Evolutionary conservation across 2,888 invertebrate genomes (phyloP).

Genomic region (Plusia festucae): DNA sequence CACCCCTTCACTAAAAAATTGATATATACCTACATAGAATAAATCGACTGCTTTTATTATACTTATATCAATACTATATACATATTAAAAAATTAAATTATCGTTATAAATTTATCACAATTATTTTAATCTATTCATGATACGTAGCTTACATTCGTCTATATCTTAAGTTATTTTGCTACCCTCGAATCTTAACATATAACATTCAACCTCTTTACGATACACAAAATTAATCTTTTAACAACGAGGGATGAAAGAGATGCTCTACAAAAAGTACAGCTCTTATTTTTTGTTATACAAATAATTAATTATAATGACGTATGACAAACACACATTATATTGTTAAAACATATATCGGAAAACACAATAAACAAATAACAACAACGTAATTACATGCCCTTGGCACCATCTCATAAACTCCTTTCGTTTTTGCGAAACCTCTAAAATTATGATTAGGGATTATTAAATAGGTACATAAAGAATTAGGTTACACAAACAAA

Average conservation of each 20-base stretch:
- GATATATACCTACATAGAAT: no score
- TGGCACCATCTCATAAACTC: constrained; percentile 51
- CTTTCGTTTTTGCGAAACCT: constrained; percentile 88
- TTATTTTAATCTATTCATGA: not conserved
- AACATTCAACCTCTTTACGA: constrained; percentile 6
- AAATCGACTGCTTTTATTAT: no score
- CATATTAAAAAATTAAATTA: no score
- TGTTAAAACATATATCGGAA: constrained; percentile 56
- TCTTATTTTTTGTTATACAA: constrained; percentile 70
- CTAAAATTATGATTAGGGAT: constrained; percentile 82
- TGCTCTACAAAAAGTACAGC: constrained; percentile 81
- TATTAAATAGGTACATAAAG: constrained; percentile 75
- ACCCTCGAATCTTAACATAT: not conserved
- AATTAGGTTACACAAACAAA: constrained; percentile 72
- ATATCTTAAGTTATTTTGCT: not conserved
- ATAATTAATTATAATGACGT: constrained; percentile 50
- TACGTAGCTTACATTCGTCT: constrained; percentile 29
- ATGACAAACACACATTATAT: constrained; percentile 55
- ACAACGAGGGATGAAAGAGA: constrained; percentile 84
- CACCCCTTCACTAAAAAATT: no score
- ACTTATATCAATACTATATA: no score
- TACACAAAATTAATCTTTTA: constrained; percentile 36
- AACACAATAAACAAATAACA: constrained; percentile 57
- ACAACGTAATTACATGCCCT: constrained; percentile 59
- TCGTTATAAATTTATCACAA: no score